Evolutionary conservation across 2,113 vertebrate species (phyloP).

Genomic region (Mungos mungo): DNA sequence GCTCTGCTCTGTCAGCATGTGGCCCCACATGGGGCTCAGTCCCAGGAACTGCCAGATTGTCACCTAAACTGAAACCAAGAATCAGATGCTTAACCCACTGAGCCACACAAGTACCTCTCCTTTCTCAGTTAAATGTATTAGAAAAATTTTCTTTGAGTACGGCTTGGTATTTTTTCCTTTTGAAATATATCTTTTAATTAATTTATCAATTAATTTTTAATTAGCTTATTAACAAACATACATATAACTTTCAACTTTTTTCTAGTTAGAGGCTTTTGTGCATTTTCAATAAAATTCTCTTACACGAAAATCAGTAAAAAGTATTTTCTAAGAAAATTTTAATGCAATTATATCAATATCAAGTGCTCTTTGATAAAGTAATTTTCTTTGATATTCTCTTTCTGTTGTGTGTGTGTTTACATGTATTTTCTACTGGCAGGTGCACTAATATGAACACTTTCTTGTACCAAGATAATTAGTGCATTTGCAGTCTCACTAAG

Average conservation of each 20-base stretch:
- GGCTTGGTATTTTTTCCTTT: neutral
- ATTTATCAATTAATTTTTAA: too few relatives aligned
- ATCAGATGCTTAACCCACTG: too few relatives aligned
- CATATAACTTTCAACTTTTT: neutral
- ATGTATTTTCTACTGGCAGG: neutral
- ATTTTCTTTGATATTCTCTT: neutral
- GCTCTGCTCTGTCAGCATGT: too few relatives aligned
- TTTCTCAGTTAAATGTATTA: neutral
- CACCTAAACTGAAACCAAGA: too few relatives aligned
- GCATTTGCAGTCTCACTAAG: neutral
- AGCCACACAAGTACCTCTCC: neutral
- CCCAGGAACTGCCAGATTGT: too few relatives aligned
- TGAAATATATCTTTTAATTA: neutral
- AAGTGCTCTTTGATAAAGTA: neutral
- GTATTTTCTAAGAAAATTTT: neutral
- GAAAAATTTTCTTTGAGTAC: neutral
- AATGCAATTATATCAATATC: neutral
- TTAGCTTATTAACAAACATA: neutral
- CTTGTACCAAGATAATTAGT: neutral
- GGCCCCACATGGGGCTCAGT: too few relatives aligned
- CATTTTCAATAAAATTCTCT: constrained; percentile 6
- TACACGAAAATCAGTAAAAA: neutral
- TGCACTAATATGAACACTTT: neutral
- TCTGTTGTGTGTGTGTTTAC: neutral
- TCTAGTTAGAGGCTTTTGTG: neutral